Percentiles rank a stretch among this genome's conserved stretches.
Conservation (phyloP, 2,888 invertebrate genomes). For the Tyria jacobaeae region DNA sequence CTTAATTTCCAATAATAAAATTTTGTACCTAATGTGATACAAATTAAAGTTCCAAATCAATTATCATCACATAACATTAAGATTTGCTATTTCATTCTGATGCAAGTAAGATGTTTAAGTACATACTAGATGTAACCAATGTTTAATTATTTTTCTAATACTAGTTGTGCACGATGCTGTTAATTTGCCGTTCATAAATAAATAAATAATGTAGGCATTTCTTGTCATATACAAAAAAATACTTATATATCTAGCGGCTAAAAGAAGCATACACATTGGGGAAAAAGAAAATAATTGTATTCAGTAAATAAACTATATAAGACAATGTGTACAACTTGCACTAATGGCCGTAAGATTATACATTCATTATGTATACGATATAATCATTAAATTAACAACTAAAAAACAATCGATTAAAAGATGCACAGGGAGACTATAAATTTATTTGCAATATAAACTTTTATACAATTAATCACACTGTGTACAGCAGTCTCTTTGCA, state of each 20-base stretch:
- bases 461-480: constrained; percentile 62
- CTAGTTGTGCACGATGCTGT: constrained; percentile 45
- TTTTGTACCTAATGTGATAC: constrained; percentile 23
- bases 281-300: constrained; percentile 22
- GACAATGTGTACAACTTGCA: constrained; percentile 11
- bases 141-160: constrained; percentile 18
- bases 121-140: constrained; percentile 34
- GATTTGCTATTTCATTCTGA: constrained; percentile 2
- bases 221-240: constrained; percentile 32
- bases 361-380: constrained; percentile 42
- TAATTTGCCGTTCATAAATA: constrained; percentile 33
- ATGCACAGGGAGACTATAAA: constrained; percentile 46
- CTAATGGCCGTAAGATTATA: constrained; percentile 17
- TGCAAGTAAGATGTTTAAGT: constrained; percentile 40
- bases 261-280: constrained; percentile 44
- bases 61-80: constrained; percentile 41
- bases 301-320: constrained; percentile 11
- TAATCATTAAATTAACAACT: constrained; percentile 38
- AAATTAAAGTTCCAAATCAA: constrained; percentile 27
- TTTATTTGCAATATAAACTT: constrained; percentile 55
- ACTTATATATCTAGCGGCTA: constrained; percentile 49
- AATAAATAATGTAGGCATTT: constrained; percentile 36
- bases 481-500: constrained; percentile 59
- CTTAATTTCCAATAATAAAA: constrained; percentile 22
- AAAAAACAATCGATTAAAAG: constrained; percentile 46